Evolutionary conservation across 2,797 vertebrate genomes (phyloP), one percentile per base, ranked within the genome.

Genomic region (Sebastes nivosus): DNA sequence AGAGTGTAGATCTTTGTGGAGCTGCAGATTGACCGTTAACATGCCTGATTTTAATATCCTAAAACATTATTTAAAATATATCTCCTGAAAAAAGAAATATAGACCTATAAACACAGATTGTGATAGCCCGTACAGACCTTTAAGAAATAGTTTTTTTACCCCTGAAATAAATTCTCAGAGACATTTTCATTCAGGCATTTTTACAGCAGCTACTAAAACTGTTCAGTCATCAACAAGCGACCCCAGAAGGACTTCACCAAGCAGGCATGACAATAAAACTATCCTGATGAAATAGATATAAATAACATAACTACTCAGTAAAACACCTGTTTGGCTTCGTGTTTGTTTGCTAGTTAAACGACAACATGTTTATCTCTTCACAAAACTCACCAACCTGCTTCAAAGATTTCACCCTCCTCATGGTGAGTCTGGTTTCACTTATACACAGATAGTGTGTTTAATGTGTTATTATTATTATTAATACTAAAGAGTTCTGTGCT

Each of bases 301-400:
- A 4, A 4, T 32, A 1, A 24, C 4, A 22, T 27, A 58, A 14
- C 22, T 27, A 9, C 16, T 46, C 14, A 0, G n/a, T 18, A n/a
- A 9, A 52, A 20, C 18, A 20, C 0, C 13, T 2, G 1, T 67
- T 14, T 16, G 11, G 0, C 42, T 18, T 46, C 16, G 16, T 42
- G 38, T 46, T 18, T 46, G 22, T 46, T 5, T 34, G 42, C 3
- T 5, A 1, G 54, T 11, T n/a, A 3, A 60, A 65, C 65, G 20
- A 2, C 64, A 34, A 86, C 95, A 98, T 98, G 99, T 99, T 98
- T 95, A 95, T 98, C 94, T 90, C 97, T 80, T 95, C 85, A 20
- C 87, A 87, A 79, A 88, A 76, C 42, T 75, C 87, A 1, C 13
- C 76, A 8, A 72, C 84, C 2, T 81, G 61, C 24, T 95, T 96